Base-by-base conservation (phyloP, 2,888 invertebrate genomes). In the Sclerodermus sp. region DNA sequence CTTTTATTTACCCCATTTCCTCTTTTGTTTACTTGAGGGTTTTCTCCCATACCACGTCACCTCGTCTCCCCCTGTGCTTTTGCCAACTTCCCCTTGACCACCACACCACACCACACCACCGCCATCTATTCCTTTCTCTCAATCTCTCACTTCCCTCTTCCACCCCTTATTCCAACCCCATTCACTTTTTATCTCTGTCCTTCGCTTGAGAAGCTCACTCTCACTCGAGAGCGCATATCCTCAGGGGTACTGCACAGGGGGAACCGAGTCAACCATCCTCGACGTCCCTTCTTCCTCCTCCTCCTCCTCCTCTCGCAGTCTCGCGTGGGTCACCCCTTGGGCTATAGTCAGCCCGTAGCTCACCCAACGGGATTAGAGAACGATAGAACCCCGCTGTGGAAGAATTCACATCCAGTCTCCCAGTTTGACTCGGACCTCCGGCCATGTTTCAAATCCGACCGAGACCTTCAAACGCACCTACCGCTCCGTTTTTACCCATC, bases 1-100 rank as follows among this genome's bases (percentile, higher is more conserved):
- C 67, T 72, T 71, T 73, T 74, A 74, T 74, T 74, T 74, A 73
- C 72, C 62, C 70, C 67, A 67, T 74, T 73, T 69, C 66, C 64
- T 60, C 65, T 63, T 69, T 71, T 74, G 70, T 74, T 74, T 73
- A 73, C 72, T 66, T 65, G 58, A 61, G 64, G 58, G 60, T 62
- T 60, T 60, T 59, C 47, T 43, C 45, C 44, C 47, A 40, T 55
- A 3, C 49, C 55, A 41, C 51, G 41, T 47, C 47, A 38, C 42
- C 40, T 18, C 32, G 13, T 37, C 16, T 44, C 12, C 12, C 29
- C 40, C 46, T 44, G n/a, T 23, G 13, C 38, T 14, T 37, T 49
- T 23, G 8, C 23, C 23, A 23, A 23, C 23, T 23, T 23, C 23
- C 23, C 23, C 23, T 23, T 23, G 23, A 23, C 23, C 23, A 8